Percentiles rank a stretch among this genome's conserved stretches.
Evolutionary conservation across 2,888 invertebrate genomes (phyloP).

Genomic region (Oligia strigilis): DNA sequence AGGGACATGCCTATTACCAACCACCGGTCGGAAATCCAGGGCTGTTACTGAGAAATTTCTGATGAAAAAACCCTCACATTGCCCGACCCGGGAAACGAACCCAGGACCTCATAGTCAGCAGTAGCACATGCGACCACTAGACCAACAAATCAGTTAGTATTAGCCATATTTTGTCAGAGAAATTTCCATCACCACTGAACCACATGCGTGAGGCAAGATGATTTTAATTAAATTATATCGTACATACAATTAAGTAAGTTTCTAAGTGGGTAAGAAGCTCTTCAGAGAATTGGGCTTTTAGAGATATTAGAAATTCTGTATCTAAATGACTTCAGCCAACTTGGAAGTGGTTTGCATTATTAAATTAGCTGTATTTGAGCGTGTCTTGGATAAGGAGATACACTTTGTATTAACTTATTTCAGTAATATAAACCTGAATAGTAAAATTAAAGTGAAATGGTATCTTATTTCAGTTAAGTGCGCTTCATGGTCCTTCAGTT

Average conservation of each 20-base stretch:
- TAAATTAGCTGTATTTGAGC: slow-evolving; percentile 34
- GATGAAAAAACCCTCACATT: no score
- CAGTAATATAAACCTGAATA: not conserved
- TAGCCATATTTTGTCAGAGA: not conserved
- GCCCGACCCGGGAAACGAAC: no score
- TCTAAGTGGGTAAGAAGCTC: slow-evolving; percentile 42
- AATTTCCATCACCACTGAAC: not conserved
- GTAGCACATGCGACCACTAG: not conserved
- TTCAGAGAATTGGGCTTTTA: slow-evolving; percentile 46
- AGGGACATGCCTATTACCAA: no score
- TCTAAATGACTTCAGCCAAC: slow-evolving; percentile 29
- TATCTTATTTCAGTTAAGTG: not conserved
- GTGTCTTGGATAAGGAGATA: not conserved
- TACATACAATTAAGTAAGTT: slow-evolving; percentile 41
- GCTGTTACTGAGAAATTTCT: not conserved
- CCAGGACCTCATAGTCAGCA: not conserved
- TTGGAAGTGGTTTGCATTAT: slow-evolving; percentile 45
- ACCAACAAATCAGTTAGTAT: not conserved
- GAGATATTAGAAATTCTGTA: slow-evolving; percentile 33
- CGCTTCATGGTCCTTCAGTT: not conserved
- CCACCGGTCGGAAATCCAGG: not conserved
- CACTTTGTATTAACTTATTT: not conserved
- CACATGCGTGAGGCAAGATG: slow-evolving; percentile 8
- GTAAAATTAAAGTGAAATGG: not conserved
- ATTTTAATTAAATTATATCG: slow-evolving; percentile 34